Conservation (phyloP, 2,113 vertebrate species). For the Hipposideros armiger region DNA sequence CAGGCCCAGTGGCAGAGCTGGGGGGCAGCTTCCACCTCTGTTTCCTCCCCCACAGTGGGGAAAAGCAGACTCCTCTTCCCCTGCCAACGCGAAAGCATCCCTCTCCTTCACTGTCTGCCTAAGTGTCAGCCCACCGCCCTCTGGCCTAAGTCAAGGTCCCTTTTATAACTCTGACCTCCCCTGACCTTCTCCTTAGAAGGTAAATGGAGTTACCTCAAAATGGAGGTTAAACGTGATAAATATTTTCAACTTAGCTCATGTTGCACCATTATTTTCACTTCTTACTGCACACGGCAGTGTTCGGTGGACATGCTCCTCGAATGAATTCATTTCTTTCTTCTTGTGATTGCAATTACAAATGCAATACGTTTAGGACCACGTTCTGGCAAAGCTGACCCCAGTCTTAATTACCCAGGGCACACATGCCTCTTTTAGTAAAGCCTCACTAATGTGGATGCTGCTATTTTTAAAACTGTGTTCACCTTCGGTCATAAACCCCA, state of each 20-base stretch:
- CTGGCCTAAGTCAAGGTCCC: not conserved
- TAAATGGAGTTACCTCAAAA: accelerated
- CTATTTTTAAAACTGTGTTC: not conserved
- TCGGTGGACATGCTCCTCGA: accelerated
- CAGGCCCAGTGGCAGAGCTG: accelerated
- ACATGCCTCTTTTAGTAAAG: not conserved
- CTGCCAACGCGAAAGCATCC: accelerated
- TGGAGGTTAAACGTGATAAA: not conserved
- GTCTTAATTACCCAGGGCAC: accelerated
- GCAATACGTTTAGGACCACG: accelerated
- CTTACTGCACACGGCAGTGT: accelerated
- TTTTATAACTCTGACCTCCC: not conserved
- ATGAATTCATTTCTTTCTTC: not conserved
- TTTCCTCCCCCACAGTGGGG: not conserved
- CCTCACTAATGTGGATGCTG: not conserved
- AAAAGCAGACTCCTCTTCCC: accelerated
- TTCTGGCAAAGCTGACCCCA: not conserved
- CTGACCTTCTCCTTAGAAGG: not conserved
- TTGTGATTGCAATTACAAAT: accelerated
- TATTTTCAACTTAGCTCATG: not conserved
- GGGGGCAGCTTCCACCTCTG: accelerated
- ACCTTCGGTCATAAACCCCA: not conserved
- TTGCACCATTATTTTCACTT: too few species aligned
- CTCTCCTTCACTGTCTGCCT: not conserved
- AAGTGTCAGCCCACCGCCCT: accelerated